Conservation (phyloP, 2,113 vertebrate genomes). For the Gopherus flavomarginatus region DNA sequence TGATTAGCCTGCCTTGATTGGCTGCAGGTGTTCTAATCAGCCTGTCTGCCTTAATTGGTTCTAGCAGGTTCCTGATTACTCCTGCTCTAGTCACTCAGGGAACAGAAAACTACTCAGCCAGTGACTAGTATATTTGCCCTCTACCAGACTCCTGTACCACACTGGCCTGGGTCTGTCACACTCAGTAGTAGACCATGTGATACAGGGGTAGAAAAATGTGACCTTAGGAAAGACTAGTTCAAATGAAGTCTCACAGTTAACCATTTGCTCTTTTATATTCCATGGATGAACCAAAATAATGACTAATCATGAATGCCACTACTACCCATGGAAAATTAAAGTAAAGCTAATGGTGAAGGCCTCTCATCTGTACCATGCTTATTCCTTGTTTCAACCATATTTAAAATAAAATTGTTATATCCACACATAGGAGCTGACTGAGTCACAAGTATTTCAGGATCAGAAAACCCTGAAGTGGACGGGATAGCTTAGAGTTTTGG, state of each 20-base stretch:
- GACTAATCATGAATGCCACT: not conserved
- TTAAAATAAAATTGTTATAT: not conserved
- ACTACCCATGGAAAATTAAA: not conserved
- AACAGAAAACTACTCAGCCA: too few species aligned
- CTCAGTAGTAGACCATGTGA: not conserved
- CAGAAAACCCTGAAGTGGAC: not conserved
- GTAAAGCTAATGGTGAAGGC: not conserved
- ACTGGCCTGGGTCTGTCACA: too few species aligned
- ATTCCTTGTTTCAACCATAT: not conserved
- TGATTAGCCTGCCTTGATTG: too few species aligned
- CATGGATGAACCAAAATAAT: not conserved
- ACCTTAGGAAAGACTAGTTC: not conserved
- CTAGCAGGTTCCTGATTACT: too few species aligned
- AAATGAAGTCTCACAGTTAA: not conserved
- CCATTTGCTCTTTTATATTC: slow-evolving; percentile 6
- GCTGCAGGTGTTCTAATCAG: too few species aligned
- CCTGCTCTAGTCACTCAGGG: too few species aligned
- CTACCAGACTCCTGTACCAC: too few species aligned
- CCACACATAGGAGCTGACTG: not conserved
- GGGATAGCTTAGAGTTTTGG: not conserved
- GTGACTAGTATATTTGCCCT: too few species aligned
- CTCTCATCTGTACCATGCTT: not conserved
- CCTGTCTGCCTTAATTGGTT: too few species aligned
- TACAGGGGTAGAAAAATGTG: not conserved
- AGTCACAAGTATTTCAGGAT: fast-evolving